phyloP scores from a whole-genome alignment of 2,888 invertebrate species.

The Callinectes sapidus region DNA sequence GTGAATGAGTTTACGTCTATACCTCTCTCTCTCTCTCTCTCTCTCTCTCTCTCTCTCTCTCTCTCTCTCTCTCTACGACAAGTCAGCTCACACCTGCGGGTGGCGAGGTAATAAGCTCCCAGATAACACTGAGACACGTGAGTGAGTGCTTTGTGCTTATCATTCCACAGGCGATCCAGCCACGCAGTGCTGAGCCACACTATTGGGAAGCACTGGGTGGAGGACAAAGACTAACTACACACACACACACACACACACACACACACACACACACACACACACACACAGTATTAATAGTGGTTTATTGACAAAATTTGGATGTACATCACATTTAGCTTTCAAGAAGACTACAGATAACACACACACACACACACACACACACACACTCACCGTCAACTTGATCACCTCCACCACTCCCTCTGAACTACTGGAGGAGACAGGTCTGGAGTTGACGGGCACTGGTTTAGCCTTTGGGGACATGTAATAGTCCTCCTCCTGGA shows the following conservation, averaged over 20 bases:
- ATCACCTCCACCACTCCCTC: conserved; percentile 19
- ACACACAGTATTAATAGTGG: too few species aligned
- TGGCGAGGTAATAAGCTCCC: not conserved
- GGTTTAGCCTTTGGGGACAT: not conserved
- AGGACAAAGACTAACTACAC: not conserved
- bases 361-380: conserved; percentile 18
- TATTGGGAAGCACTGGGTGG: not conserved
- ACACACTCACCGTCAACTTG: conserved; percentile 15
- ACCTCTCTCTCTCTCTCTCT: conserved; percentile 20
- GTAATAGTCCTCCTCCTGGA: conserved; percentile 9
- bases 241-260: not conserved
- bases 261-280: not conserved
- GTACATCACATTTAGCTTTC: too few species aligned
- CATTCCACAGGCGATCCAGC: not conserved
- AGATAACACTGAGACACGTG: not conserved
- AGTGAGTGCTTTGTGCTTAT: not conserved
- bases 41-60: conserved; percentile 36
- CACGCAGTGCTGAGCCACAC: not conserved
- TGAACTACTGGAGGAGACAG: not conserved
- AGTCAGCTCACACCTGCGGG: not conserved
- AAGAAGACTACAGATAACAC: too few species aligned
- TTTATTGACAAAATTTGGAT: too few species aligned
- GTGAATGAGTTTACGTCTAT: not conserved
- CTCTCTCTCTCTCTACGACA: conserved; percentile 3
- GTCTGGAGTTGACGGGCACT: not conserved